Evolutionary conservation across 2,888 invertebrate genomes (phyloP).

Genomic region (Volucella inflata): DNA sequence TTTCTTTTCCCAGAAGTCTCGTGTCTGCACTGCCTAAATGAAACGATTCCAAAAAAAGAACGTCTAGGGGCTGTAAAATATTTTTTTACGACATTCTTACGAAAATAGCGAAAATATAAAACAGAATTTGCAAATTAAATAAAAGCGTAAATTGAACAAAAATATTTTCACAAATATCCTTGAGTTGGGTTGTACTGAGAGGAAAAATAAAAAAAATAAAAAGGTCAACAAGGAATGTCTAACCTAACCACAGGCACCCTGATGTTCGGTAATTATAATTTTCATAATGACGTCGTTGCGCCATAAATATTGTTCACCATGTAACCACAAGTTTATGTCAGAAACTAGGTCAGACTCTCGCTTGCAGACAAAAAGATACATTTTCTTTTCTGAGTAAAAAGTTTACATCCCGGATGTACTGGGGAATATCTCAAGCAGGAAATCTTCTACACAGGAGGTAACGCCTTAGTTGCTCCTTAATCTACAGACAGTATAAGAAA

Average conservation of each 20-base stretch:
- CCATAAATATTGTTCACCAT: slow-evolving; percentile 9
- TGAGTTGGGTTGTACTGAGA: too few relatives aligned
- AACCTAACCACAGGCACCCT: not conserved
- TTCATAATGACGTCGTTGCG: slow-evolving; percentile 37
- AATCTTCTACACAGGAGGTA: not conserved
- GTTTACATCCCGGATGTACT: slow-evolving; percentile 2
- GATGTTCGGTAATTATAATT: slow-evolving; percentile 36
- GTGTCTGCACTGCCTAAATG: not conserved
- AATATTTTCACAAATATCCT: too few relatives aligned
- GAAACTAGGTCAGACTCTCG: slow-evolving; percentile 41
- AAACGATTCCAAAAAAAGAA: not conserved
- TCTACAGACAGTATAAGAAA: not conserved
- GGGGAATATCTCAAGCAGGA: not conserved
- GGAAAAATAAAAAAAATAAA: not conserved
- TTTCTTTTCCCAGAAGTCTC: not conserved
- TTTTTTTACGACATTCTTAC: slow-evolving; percentile 13
- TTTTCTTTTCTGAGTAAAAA: slow-evolving; percentile 29
- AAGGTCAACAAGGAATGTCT: not conserved
- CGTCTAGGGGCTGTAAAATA: not conserved
- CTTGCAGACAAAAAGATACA: slow-evolving; percentile 27
- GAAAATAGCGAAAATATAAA: not conserved
- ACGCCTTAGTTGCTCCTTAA: not conserved
- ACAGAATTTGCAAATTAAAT: too few relatives aligned
- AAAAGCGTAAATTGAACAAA: too few relatives aligned
- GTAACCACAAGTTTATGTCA: slow-evolving; percentile 8